Evolutionary conservation across 2,113 vertebrate species (phyloP), one percentile per base, ranked within the genome.

Genomic region (Leptocoma aspasia): DNA sequence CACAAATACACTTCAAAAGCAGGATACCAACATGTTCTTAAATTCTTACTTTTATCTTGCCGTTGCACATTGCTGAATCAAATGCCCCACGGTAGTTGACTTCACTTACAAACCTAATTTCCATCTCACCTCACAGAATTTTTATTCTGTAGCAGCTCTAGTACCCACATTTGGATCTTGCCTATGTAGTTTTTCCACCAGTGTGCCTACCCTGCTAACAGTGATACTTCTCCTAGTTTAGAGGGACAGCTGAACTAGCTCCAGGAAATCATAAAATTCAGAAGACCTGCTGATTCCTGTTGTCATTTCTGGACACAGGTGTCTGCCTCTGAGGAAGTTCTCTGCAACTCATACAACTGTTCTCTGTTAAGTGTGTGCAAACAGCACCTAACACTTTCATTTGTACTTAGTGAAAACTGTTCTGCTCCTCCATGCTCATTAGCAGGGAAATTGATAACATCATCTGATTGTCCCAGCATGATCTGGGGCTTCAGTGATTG

Each of bases 1-100:
- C 89, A 95, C 78, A 97, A 94, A 69, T 93, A 73, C 37, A 75
- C 85, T 94, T 95, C 94, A 96, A 94, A 95, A 88, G 92, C 82
- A 71, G 66, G 71, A 94, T 90, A 80, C 54, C 63, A 85, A 63
- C 22, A 9, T 15, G 17, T 80, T 91, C 71, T 93, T 85, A 54
- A 87, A 86, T 54, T 57, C 63, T 82, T 82, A 65, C 78, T 91
- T 97, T 95, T 95, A 95, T 95, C 93, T 92, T 93, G 77, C 87
- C 49, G 24, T 85, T 94, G 75, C 94, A 95, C 84, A 88, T 82
- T 96, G 75, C 87, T 85, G 50, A 86, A 90, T 85, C 82, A 70
- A 90, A 90, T 80, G 60, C 85, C 82, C 39, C 24, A 50, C 57
- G 71, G 85, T 78, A 90, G 53, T 5, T 94, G 64, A 77, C 87